Evolutionary conservation across 2,888 invertebrate species (phyloP).

Genomic region (Chironomus tentans): DNA sequence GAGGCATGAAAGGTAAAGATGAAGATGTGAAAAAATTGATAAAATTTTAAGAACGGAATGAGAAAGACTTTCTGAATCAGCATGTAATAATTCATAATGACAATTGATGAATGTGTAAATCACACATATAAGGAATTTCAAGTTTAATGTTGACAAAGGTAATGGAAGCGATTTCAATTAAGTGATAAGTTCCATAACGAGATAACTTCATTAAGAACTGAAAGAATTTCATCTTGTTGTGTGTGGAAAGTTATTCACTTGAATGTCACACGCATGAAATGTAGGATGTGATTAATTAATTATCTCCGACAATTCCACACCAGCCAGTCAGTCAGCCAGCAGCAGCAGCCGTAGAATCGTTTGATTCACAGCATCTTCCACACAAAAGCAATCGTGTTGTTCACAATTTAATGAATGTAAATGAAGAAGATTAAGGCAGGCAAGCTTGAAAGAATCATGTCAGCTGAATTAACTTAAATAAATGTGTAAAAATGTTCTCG

Average conservation of each 20-base stretch:
- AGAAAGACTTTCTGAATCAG: too few relatives aligned
- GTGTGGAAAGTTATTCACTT: neutral
- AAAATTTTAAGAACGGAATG: too few relatives aligned
- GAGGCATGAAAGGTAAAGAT: neutral
- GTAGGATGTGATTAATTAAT: slow-evolving; percentile 13
- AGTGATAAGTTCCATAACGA: neutral
- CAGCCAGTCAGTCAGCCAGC: neutral
- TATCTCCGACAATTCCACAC: neutral
- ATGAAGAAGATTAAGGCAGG: too few relatives aligned
- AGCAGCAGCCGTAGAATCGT: neutral
- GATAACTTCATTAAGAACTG: neutral
- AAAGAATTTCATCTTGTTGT: neutral
- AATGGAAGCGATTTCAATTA: neutral
- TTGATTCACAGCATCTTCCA: neutral
- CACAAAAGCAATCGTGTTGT: too few relatives aligned
- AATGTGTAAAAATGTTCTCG: neutral
- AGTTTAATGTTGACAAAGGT: neutral
- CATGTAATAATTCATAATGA: too few relatives aligned
- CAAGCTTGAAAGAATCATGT: too few relatives aligned
- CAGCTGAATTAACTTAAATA: too few relatives aligned
- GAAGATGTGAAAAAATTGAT: neutral
- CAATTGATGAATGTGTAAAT: too few relatives aligned
- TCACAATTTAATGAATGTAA: too few relatives aligned
- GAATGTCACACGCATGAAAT: neutral
- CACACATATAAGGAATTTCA: neutral